These are phyloP conservation scores for Etheostoma spectabile DNA, from an alignment of 2,113 vertebrate genomes.

Conservation along the genomic window DNA sequence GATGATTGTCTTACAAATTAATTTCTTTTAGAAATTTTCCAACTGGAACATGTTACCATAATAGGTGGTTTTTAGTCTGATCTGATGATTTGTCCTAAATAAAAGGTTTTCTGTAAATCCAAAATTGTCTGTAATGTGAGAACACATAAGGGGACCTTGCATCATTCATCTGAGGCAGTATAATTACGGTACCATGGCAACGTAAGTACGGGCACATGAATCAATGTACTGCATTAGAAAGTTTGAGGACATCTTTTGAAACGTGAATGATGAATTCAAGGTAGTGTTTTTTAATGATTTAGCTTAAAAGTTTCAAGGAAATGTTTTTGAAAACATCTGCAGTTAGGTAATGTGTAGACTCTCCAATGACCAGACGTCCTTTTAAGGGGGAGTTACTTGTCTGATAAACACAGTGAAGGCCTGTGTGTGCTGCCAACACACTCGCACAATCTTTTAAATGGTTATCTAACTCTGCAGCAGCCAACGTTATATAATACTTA, in stretches of 20 bases:
- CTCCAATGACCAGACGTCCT: neutral
- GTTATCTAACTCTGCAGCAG: constrained; percentile 18
- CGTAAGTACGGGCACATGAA: neutral
- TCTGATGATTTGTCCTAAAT: neutral
- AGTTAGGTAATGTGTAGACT: neutral
- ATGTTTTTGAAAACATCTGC: constrained; percentile 7
- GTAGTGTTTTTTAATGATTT: neutral
- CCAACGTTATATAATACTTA: constrained; percentile 19
- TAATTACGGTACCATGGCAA: neutral
- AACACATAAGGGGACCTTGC: neutral
- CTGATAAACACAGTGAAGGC: constrained; percentile 29
- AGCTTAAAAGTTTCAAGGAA: neutral
- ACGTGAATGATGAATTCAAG: neutral
- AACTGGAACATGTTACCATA: neutral
- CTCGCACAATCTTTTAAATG: neutral
- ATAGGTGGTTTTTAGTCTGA: neutral
- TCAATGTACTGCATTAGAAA: neutral
- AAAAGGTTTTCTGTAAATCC: neutral
- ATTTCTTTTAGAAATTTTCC: neutral
- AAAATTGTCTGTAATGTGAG: neutral
- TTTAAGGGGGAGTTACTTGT: neutral
- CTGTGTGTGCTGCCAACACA: constrained; percentile 48
- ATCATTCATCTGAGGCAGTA: neutral
- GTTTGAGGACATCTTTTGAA: neutral
- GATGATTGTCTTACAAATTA: neutral